Percentiles rank a stretch among this genome's conserved stretches.
Evolutionary conservation across 2,113 vertebrate genomes (phyloP).

Genomic region (Sisor rabdophorus): DNA sequence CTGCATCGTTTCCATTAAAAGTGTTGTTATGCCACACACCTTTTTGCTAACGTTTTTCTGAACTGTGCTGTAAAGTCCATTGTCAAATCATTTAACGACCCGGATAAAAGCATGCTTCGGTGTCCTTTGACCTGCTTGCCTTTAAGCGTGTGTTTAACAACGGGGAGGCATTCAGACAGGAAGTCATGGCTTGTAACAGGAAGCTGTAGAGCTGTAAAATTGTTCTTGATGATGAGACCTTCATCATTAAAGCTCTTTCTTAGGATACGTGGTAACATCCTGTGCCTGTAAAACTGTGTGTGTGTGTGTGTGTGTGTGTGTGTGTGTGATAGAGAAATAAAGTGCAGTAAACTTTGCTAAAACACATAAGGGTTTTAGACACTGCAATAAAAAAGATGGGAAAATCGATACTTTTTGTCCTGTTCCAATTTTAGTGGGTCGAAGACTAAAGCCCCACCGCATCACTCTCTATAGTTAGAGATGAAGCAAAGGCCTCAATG

Average conservation of each 20-base stretch:
- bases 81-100: not conserved
- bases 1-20: no score
- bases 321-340: not conserved
- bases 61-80: not conserved
- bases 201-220: conserved; percentile 47
- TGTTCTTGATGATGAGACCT: conserved; percentile 37
- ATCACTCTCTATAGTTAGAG: no score
- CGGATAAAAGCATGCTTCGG: not conserved
- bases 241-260: conserved; percentile 23
- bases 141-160: conserved; percentile 25
- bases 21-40: no score
- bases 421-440: no score
- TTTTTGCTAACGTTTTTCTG: no score
- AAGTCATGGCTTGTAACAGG: conserved; percentile 40
- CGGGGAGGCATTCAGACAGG: conserved; percentile 35
- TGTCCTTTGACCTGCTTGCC: conserved; percentile 44
- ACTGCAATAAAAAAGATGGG: no score
- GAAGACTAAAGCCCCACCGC: no score
- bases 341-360: not conserved
- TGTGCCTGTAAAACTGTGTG: not conserved
- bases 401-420: no score
- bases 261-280: conserved; percentile 26
- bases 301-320: not conserved
- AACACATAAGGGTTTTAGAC: no score
- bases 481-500: not conserved